Percentiles rank a stretch among this genome's conserved stretches.
These are phyloP conservation scores for Garrulus glandarius DNA, from an alignment of 2,797 vertebrate species.

Conservation along the genomic window DNA sequence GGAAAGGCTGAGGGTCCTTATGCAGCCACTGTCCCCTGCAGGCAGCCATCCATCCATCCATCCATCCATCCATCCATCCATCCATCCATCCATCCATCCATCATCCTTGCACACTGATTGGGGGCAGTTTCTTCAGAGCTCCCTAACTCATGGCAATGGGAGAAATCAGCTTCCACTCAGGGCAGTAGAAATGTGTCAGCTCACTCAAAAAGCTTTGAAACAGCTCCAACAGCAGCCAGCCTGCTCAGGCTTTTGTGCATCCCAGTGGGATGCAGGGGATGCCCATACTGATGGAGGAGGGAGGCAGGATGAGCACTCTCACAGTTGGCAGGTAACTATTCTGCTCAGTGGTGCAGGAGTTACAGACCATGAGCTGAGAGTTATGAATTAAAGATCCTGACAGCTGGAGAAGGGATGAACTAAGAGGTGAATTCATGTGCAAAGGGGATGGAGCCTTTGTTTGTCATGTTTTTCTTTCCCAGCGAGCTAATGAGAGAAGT, in stretches of 20 bases:
- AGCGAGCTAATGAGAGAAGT: background rate
- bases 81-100: background rate
- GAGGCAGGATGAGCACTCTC: background rate
- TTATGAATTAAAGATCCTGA: background rate
- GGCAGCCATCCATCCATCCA: background rate
- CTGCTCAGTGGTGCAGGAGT: background rate
- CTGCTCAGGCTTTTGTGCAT: background rate
- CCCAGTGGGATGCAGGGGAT: background rate
- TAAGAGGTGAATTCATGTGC: background rate
- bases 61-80: background rate
- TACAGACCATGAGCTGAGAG: background rate
- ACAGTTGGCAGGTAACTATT: background rate
- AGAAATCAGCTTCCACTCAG: background rate
- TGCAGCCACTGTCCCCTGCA: background rate
- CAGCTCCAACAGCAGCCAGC: background rate
- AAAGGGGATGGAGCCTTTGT: background rate
- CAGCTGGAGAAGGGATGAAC: background rate
- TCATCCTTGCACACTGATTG: background rate
- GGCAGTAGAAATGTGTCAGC: background rate
- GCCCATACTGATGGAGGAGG: background rate
- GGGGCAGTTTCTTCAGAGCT: background rate
- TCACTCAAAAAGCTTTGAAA: background rate
- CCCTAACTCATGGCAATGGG: background rate
- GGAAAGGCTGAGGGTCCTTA: background rate
- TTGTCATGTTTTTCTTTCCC: background rate